Conservation (phyloP, 2,888 invertebrate species). For the Drosophila longiperda region DNA sequence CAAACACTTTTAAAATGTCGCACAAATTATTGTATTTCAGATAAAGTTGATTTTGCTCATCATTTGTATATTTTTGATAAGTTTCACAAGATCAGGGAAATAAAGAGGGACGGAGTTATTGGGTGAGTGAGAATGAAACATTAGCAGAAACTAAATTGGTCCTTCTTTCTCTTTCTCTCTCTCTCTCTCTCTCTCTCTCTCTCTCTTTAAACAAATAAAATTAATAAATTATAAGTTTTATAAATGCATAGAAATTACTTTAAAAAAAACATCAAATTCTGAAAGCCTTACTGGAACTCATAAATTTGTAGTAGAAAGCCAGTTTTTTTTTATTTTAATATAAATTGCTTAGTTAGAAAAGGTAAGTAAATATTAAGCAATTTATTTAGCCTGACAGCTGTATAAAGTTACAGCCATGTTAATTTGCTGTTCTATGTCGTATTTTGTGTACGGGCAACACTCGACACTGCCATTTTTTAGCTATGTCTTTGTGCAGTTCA, state of each 20-base stretch:
- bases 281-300: background rate
- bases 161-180: background rate
- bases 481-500: constrained; percentile 41
- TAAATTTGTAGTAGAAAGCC: background rate
- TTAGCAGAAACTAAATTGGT: background rate
- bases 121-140: background rate
- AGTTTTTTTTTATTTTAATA: background rate
- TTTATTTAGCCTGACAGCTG: background rate
- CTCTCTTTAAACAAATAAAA: background rate
- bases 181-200: background rate
- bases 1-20: background rate
- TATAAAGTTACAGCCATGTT: background rate
- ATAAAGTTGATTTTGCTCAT: background rate
- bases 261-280: background rate
- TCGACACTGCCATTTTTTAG: background rate
- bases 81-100: background rate
- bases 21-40: background rate
- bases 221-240: background rate
- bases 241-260: background rate
- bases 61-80: background rate
- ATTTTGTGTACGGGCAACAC: background rate
- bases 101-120: background rate
- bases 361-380: background rate
- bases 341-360: background rate
- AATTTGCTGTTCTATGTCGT: constrained; percentile 4